Percentiles rank a stretch among this genome's conserved stretches.
Conservation (phyloP, 2,888 invertebrate species). For the Ophioninae sp. region DNA sequence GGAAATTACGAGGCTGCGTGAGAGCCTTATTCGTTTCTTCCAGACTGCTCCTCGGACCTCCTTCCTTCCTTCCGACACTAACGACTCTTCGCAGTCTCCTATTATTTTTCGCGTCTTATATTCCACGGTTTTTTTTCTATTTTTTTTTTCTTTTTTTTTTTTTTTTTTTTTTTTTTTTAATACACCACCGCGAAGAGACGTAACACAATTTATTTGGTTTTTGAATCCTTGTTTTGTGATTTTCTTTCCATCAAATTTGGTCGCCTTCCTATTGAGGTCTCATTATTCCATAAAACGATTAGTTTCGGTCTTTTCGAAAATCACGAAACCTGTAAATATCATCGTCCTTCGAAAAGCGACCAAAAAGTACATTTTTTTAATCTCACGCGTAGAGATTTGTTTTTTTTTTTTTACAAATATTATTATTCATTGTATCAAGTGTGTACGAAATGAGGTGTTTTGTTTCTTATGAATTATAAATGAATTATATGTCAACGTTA, state of each 20-base stretch:
- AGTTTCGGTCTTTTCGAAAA: no score
- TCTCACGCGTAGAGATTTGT: no score
- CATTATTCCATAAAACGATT: not conserved
- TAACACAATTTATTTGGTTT: not conserved
- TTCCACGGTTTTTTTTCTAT: no score
- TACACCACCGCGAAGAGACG: not conserved
- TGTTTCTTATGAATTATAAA: no score
- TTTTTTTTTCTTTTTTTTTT: no score
- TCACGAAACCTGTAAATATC: no score
- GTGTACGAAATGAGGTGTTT: no score
- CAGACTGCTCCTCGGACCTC: conserved; percentile 27
- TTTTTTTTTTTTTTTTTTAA: not conserved
- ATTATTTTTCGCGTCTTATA: not conserved
- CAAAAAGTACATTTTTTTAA: no score
- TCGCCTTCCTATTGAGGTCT: not conserved
- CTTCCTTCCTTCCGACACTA: not conserved
- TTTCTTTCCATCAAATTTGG: not conserved
- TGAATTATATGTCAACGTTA: no score
- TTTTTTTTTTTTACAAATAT: no score
- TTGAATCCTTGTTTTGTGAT: not conserved
- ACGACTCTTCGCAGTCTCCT: not conserved
- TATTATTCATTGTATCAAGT: no score
- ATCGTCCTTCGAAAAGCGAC: no score
- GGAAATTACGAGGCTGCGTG: conserved; percentile 59
- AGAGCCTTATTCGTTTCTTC: conserved; percentile 49